A percentile compares a stretch with the other conserved stretches of the same genome.
These are phyloP conservation scores for Nesospiza acunhae DNA, from an alignment of 2,113 vertebrate genomes.

Conservation along the genomic window DNA sequence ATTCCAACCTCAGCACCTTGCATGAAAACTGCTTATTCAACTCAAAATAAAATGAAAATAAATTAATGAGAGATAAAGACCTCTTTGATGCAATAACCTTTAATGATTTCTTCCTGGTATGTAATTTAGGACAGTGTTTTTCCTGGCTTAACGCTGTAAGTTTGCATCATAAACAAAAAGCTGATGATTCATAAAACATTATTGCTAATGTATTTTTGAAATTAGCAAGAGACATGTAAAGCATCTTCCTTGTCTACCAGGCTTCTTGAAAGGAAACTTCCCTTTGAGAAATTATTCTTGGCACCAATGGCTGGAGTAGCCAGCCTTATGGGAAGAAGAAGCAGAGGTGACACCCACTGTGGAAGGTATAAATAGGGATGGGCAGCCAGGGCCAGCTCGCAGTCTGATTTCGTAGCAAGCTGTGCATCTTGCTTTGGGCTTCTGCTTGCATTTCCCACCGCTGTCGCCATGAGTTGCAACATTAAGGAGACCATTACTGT, in stretches of 20 bases:
- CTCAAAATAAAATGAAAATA: constrained; percentile 65
- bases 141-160: constrained; percentile 57
- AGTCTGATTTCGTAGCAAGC: constrained; percentile 53
- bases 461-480: constrained; percentile 68
- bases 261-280: constrained; percentile 69
- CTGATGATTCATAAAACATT: constrained; percentile 64
- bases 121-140: constrained; percentile 66
- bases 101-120: constrained; percentile 65
- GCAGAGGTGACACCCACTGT: constrained; percentile 56
- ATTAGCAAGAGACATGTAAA: constrained; percentile 68
- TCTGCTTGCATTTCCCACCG: constrained; percentile 4
- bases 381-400: neutral
- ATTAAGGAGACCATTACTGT: constrained; percentile 63
- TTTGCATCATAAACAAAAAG: constrained; percentile 66
- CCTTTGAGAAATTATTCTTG: constrained; percentile 71
- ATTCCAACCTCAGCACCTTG: constrained; percentile 36
- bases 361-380: constrained; percentile 68
- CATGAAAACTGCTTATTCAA: constrained; percentile 55
- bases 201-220: constrained; percentile 60
- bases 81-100: constrained; percentile 63
- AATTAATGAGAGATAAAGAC: constrained; percentile 58
- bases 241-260: constrained; percentile 49
- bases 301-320: constrained; percentile 50
- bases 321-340: constrained; percentile 55
- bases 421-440: constrained; percentile 61